Base-by-base conservation (phyloP, 1,140 invertebrate genomes). In the Drosophila melanica region DNA sequence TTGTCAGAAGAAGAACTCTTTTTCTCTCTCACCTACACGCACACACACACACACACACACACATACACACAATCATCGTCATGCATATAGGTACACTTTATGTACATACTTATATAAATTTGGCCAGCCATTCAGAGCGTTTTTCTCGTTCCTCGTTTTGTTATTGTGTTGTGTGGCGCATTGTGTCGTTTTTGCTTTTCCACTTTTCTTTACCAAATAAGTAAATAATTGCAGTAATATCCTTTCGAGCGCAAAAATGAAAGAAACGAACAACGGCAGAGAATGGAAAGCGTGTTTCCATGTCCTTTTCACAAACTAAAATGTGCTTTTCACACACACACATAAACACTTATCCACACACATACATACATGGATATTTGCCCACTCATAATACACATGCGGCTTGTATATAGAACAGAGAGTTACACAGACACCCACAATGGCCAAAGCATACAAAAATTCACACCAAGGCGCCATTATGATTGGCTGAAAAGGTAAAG, bases 181-280 rank as follows among this genome's bases (percentile, higher is more conserved):
- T 73, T 73, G 70, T 73, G 70, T 68, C 55, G 70, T 64, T 68
- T 68, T 74, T 69, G 71, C 75, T 44, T 54, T 64, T 74, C 65
- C 78, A 71, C 81, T 81, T 81, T 82, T 87, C 82, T 89, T 82
- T 82, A 68, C 82, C 84, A 87, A 87, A 87, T 87, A 87, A 87
- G 84, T 87, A 87, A 87, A 89, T 87, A 87, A 87, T 87, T 87
- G 82, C 82, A 87, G 84, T 87, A 86, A 87, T 87, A 89, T 87
- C 82, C 82, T 87, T 87, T 79, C 74, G 79, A 65, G 84, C 84
- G 79, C 79, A 74, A 77, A 79, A 87, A 81, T 75, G 82, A 75
- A 85, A 78, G 82, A 81, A 85, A 77, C 70, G 64, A 81, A 81
- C 75, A 81, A 81, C 71, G 54, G 35, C 70, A 75, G 58, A 81